A percentile compares a stretch with the other conserved stretches of the same genome.
Conservation (phyloP, 2,888 invertebrate genomes). For the Cetonia aurata region DNA sequence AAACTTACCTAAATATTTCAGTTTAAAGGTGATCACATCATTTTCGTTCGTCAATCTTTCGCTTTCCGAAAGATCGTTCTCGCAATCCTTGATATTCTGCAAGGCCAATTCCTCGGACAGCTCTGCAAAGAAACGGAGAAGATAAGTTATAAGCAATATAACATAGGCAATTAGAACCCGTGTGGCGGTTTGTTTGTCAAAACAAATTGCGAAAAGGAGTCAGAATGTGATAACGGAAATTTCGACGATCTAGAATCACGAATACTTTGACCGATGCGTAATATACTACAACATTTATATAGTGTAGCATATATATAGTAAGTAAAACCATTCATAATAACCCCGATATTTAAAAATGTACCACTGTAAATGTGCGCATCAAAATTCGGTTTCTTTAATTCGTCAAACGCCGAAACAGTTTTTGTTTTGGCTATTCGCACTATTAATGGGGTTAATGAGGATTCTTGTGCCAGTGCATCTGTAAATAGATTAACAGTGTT, state of each 20-base stretch:
- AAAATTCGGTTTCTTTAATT: neutral
- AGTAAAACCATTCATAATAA: constrained; percentile 21
- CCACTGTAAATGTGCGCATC: constrained; percentile 16
- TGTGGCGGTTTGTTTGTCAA: neutral
- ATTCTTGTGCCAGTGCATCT: too few species aligned
- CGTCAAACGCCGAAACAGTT: neutral
- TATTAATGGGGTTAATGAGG: constrained; percentile 4
- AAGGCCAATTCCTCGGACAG: constrained; percentile 77
- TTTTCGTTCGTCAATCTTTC: constrained; percentile 62
- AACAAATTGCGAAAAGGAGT: neutral
- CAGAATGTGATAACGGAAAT: constrained; percentile 5
- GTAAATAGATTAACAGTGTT: too few species aligned
- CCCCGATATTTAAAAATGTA: constrained; percentile 19
- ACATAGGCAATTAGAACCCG: too few species aligned
- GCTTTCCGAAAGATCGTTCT: constrained; percentile 58
- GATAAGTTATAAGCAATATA: too few species aligned
- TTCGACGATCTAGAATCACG: neutral
- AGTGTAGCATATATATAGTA: neutral
- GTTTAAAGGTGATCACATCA: constrained; percentile 69
- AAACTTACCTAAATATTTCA: constrained; percentile 77
- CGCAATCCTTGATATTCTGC: constrained; percentile 70
- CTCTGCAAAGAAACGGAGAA: constrained; percentile 67
- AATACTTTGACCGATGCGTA: constrained; percentile 34
- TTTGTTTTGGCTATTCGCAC: constrained; percentile 13
- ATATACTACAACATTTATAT: too few species aligned